Evolutionary conservation across 64 coral and sea anemone species (phyloP), one percentile per base, ranked within the genome.

Genomic region (Stichodactyla mertensii): DNA sequence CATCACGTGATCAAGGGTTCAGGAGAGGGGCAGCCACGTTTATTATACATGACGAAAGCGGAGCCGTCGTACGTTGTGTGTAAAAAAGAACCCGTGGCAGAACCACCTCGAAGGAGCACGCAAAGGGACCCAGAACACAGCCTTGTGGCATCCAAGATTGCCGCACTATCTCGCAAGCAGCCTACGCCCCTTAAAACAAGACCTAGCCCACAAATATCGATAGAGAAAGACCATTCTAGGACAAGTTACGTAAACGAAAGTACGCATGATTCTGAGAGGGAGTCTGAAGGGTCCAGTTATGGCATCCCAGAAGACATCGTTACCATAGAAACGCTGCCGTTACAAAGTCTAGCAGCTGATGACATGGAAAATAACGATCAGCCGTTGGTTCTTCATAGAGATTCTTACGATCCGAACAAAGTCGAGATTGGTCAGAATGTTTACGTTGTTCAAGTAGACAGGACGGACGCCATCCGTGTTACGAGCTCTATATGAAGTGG

Each of bases 131-230:
- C 71, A 6, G 89, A 90, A 31, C 57, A 36, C 23, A 84, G 86
- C 55, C 59, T 90, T 54, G 89, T 90, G 54, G 83, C 70, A 31
- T 85, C 89, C 56, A 90, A 90, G 86, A 90, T 90, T 61, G 89
- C 89, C 55, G 70, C 89, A 20, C 57, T 90, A 10, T 52, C 64
- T 71, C 71, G 85, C 22, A 78, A 79, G 62, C 67, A 86, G 12
- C 36, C 55, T 5, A 57, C 11, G 9, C 22, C 28, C 23, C 16
- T 81, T 4, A 81, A 81, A 81, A 54, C 53, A 0, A 81, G 78
- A 81, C 78, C 36, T 8, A 5, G 13, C n/a, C 52, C 51, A 66
- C 62, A n/a, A 66, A 20, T 81, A 3, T 9, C 36, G 13, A 14
- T 22, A 53, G 53, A 55, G 18, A 81, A 7, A 31, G 24, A 74